phyloP scores from a whole-genome alignment of 2,888 invertebrate genomes.

The Tridacna crocea region DNA sequence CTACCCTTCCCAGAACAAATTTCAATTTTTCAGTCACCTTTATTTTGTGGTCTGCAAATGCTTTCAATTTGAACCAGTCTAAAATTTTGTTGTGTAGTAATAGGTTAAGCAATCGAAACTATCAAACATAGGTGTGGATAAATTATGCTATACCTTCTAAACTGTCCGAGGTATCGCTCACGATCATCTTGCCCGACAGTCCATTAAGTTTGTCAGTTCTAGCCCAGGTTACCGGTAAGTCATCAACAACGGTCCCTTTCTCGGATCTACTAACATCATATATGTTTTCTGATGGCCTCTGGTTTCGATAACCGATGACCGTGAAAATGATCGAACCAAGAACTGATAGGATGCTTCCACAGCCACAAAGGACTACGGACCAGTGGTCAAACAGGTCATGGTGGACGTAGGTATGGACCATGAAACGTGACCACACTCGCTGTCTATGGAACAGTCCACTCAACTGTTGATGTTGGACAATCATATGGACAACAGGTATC shows the following conservation, averaged over 20 bases:
- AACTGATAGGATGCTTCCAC: slow-evolving; percentile 45
- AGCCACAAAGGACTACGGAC: slow-evolving; percentile 47
- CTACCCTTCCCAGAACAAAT: too few relatives aligned
- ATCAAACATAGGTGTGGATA: too few relatives aligned
- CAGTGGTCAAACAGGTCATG: slow-evolving; percentile 52
- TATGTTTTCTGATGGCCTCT: slow-evolving; percentile 17
- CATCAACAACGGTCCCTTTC: slow-evolving; percentile 2
- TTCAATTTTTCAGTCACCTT: too few relatives aligned
- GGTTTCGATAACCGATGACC: slow-evolving; percentile 19
- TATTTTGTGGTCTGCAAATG: too few relatives aligned
- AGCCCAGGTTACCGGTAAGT: slow-evolving; percentile 34
- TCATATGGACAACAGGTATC: slow-evolving; percentile 45
- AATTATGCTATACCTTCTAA: background rate
- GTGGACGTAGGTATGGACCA: slow-evolving; percentile 6
- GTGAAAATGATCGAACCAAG: slow-evolving; percentile 33
- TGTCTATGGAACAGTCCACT: slow-evolving; percentile 16
- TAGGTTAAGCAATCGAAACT: too few relatives aligned
- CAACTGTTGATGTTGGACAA: slow-evolving; percentile 30
- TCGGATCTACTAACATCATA: slow-evolving; percentile 33
- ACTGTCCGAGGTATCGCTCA: slow-evolving; percentile 3
- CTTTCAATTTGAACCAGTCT: too few relatives aligned
- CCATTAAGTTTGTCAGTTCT: slow-evolving; percentile 26
- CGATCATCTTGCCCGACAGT: slow-evolving; percentile 4
- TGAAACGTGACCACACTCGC: slow-evolving; percentile 10
- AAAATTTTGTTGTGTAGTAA: too few relatives aligned